Conservation (phyloP, 2,888 invertebrate genomes). For the Tinea trinotella region DNA sequence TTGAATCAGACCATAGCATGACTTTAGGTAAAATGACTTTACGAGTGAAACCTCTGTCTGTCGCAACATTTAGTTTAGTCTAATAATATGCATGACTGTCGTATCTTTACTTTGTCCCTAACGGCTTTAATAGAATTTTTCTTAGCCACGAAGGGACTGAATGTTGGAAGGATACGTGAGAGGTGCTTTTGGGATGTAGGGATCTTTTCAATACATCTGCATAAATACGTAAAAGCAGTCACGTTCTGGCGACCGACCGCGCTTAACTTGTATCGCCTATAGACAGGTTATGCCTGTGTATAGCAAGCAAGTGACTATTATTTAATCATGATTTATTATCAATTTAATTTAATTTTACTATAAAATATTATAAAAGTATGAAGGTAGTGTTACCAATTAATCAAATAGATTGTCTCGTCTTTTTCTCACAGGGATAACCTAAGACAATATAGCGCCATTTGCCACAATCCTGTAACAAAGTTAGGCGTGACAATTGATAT, state of each 20-base stretch:
- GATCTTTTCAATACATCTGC: constrained; percentile 41
- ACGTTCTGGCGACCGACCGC: constrained; percentile 46
- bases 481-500: too few species aligned
- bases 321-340: too few species aligned
- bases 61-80: constrained; percentile 20
- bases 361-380: too few species aligned
- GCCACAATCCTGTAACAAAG: too few species aligned
- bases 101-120: constrained; percentile 27
- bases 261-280: constrained; percentile 50
- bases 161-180: neutral
- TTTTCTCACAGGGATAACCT: too few species aligned
- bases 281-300: constrained; percentile 24
- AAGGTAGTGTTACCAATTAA: too few species aligned
- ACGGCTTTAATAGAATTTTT: constrained; percentile 49
- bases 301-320: neutral
- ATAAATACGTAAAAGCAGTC: constrained; percentile 64
- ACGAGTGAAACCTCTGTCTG: neutral
- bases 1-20: constrained; percentile 2
- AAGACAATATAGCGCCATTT: too few species aligned
- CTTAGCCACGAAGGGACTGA: constrained; percentile 26
- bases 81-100: constrained; percentile 38
- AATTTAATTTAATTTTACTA: too few species aligned
- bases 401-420: too few species aligned
- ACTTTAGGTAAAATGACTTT: constrained; percentile 2
- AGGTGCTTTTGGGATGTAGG: constrained; percentile 13